A percentile compares a stretch with the other conserved stretches of the same genome.
phyloP scores from a whole-genome alignment of 2,888 invertebrate genomes.

The Drosophila putrida region DNA sequence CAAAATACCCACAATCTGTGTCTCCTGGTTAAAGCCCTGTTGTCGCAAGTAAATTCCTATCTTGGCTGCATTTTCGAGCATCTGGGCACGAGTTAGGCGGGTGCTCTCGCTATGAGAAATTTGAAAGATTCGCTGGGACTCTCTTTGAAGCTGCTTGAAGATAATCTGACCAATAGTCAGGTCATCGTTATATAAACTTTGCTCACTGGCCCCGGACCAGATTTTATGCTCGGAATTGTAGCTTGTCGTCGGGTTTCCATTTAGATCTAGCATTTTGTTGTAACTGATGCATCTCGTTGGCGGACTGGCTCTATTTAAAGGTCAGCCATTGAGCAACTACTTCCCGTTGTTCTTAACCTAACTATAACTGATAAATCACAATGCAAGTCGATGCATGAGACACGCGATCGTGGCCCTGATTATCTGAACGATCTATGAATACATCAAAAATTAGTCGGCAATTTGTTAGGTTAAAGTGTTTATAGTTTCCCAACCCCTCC shows the following conservation, averaged over 20 bases:
- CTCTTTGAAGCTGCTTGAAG: conserved; percentile 59
- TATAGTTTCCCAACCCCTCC: background rate
- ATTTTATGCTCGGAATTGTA: conserved; percentile 53
- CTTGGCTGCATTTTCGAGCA: conserved; percentile 64
- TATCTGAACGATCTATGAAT: conserved; percentile 26
- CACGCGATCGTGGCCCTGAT: conserved; percentile 44
- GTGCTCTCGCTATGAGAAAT: conserved; percentile 70
- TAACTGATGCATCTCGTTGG: conserved; percentile 29
- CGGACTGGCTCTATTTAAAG: conserved; percentile 48
- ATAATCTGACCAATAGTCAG: conserved; percentile 73
- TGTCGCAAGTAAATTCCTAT: conserved; percentile 58
- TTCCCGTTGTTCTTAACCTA: conserved; percentile 10
- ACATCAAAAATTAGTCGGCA: conserved; percentile 46
- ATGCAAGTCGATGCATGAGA: conserved; percentile 32
- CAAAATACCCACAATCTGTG: conserved; percentile 72
- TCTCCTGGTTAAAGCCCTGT: conserved; percentile 52
- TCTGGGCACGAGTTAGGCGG: conserved; percentile 57
- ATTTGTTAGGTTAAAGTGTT: conserved; percentile 64
- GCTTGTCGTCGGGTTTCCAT: conserved; percentile 50
- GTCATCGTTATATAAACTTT: conserved; percentile 61
- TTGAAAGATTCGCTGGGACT: conserved; percentile 67
- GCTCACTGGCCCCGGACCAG: conserved; percentile 59
- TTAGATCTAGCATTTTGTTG: conserved; percentile 54
- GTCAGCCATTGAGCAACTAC: conserved; percentile 4
- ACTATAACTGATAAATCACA: conserved; percentile 16